These are phyloP conservation scores for Eupithecia centaureata DNA, from an alignment of 2,888 invertebrate species.

Conservation along the genomic window DNA sequence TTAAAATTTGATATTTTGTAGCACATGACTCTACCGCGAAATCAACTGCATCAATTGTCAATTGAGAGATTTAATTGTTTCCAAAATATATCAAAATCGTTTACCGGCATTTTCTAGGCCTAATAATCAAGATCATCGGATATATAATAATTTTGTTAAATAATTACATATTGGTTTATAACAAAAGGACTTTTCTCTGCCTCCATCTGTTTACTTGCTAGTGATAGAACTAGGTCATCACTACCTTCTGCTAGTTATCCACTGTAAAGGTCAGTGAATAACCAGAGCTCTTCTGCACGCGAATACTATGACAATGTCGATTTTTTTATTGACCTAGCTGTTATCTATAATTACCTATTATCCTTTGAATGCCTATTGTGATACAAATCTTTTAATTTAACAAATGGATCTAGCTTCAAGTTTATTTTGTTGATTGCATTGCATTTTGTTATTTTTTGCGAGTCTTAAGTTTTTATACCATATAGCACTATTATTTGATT, in stretches of 20 bases:
- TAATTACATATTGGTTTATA: too few species aligned
- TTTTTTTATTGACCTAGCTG: slow-evolving; percentile 11
- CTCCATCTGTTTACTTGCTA: not conserved
- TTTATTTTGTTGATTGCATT: not conserved
- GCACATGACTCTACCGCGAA: not conserved
- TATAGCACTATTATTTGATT: slow-evolving; percentile 1
- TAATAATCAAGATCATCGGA: not conserved
- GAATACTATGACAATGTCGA: slow-evolving; percentile 9
- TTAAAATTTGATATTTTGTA: not conserved
- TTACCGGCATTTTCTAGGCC: not conserved
- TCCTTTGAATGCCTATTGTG: not conserved
- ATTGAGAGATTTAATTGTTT: not conserved
- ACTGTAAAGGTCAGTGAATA: slow-evolving; percentile 14
- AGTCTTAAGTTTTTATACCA: not conserved
- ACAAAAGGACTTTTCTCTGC: not conserved
- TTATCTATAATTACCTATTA: not conserved
- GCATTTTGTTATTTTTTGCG: not conserved
- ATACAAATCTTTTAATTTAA: not conserved
- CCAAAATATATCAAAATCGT: not conserved
- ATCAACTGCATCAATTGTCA: not conserved
- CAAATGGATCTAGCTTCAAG: not conserved
- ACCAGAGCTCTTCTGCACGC: slow-evolving; percentile 25
- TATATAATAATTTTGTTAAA: too few species aligned
- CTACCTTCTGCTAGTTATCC: not conserved
- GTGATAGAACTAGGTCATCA: slow-evolving; percentile 5